These are phyloP conservation scores for Myotis brandtii DNA, from an alignment of 2,113 vertebrate genomes.

Conservation along the genomic window DNA sequence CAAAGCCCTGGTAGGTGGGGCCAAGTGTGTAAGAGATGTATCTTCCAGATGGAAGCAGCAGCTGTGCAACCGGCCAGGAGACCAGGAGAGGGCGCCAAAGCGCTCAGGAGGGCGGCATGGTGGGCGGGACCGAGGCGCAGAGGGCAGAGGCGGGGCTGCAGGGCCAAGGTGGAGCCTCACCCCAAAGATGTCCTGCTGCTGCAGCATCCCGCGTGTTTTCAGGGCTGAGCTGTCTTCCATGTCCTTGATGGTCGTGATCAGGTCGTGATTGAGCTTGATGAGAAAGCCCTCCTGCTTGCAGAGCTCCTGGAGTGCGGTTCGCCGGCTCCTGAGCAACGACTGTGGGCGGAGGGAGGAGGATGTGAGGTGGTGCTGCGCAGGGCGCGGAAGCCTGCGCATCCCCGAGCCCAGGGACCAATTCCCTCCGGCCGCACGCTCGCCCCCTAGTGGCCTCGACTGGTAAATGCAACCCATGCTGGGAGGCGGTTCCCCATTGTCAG, in stretches of 20 bases:
- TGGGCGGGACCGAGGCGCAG: not conserved
- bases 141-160: not conserved
- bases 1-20: not conserved
- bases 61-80: not conserved
- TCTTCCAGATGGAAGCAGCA: not conserved
- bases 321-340: conserved; percentile 73
- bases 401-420: not conserved
- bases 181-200: conserved; percentile 69
- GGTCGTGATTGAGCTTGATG: conserved; percentile 51
- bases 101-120: not conserved
- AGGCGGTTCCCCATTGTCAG: conserved; percentile 30
- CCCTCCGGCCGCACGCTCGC: not conserved
- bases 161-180: conserved; percentile 62
- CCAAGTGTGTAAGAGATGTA: rapidly evolving
- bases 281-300: conserved; percentile 64
- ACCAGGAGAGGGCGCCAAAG: conserved; percentile 36
- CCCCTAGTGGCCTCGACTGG: not conserved
- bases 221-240: conserved; percentile 61
- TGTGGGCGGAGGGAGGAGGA: not conserved
- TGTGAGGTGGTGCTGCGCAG: not conserved
- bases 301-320: conserved; percentile 72
- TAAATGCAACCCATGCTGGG: not conserved
- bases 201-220: conserved; percentile 73
- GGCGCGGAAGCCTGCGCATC: not conserved
- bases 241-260: conserved; percentile 69